phyloP scores from a whole-genome alignment of 2,113 vertebrate species.

The Ceyx melanurus region DNA sequence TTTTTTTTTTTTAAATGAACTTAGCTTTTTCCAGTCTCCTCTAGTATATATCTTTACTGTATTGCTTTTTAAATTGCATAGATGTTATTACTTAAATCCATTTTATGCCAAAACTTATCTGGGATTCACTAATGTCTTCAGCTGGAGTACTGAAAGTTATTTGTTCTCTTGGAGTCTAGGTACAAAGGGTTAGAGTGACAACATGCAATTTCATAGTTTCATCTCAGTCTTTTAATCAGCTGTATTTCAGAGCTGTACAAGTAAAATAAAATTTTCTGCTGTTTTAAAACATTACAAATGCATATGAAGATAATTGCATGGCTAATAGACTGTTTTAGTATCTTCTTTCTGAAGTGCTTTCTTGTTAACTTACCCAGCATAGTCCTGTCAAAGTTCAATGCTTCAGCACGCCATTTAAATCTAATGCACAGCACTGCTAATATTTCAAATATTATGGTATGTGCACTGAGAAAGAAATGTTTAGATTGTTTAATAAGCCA shows the following conservation, averaged over 20 bases:
- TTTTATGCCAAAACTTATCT: constrained; percentile 13
- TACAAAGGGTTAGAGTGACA: not conserved
- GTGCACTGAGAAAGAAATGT: not conserved
- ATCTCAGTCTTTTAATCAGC: not conserved
- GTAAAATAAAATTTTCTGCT: constrained; percentile 12
- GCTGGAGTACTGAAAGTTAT: not conserved
- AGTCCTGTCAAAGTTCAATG: not conserved
- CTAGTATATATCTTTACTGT: not conserved
- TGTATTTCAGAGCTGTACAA: not conserved
- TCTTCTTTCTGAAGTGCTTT: not conserved
- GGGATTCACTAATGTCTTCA: not conserved
- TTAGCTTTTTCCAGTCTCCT: not conserved
- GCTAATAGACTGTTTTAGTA: not conserved
- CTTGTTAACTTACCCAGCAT: not conserved
- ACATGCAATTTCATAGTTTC: not conserved
- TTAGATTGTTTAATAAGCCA: not conserved
- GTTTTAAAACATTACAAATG: constrained; percentile 4
- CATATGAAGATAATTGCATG: not conserved
- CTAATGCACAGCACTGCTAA: not conserved
- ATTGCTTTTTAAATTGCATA: not conserved
- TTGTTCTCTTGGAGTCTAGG: not conserved
- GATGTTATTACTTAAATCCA: not conserved
- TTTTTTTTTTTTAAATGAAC: not conserved
- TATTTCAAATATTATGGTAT: not conserved
- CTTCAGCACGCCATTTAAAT: not conserved